Evolutionary conservation across 2,797 vertebrate genomes (phyloP).

Genomic region (Emys orbicularis): DNA sequence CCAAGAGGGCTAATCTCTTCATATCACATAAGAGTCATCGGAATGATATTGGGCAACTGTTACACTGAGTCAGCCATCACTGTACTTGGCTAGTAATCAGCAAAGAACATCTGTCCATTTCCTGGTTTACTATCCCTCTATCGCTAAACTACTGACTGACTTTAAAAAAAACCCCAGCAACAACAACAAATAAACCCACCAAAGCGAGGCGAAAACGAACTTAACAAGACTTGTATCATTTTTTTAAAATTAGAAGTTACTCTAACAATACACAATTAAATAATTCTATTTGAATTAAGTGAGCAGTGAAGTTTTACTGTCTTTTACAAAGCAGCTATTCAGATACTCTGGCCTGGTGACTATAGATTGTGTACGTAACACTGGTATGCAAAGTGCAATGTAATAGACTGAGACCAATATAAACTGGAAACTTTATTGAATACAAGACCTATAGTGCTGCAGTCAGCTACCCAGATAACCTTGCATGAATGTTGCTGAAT

Average conservation of each 20-base stretch:
- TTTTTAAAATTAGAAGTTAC: constrained; percentile 42
- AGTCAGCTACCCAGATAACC: constrained; percentile 1
- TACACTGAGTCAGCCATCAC: constrained; percentile 18
- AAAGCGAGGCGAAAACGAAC: constrained; percentile 38
- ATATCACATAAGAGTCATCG: constrained; percentile 26
- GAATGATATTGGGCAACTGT: constrained; percentile 18
- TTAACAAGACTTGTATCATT: constrained; percentile 33
- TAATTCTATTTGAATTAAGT: constrained; percentile 24
- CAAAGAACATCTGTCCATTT: constrained; percentile 37
- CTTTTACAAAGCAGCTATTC: not conserved
- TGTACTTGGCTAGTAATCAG: constrained; percentile 51
- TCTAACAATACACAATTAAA: constrained; percentile 46
- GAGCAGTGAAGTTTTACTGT: not conserved
- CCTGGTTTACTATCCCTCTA: constrained; percentile 46
- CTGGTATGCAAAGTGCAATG: not conserved
- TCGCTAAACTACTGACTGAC: constrained; percentile 35
- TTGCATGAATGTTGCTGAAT: constrained; percentile 10
- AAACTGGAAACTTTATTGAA: not conserved
- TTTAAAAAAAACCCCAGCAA: not conserved
- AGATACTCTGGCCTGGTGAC: not conserved
- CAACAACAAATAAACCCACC: constrained; percentile 20
- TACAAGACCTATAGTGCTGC: not conserved
- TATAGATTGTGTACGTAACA: not conserved
- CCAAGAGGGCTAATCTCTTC: constrained; percentile 27
- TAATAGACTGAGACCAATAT: not conserved